phyloP scores from a whole-genome alignment of 1,140 invertebrate genomes.

The Drosophila ironensis region DNA sequence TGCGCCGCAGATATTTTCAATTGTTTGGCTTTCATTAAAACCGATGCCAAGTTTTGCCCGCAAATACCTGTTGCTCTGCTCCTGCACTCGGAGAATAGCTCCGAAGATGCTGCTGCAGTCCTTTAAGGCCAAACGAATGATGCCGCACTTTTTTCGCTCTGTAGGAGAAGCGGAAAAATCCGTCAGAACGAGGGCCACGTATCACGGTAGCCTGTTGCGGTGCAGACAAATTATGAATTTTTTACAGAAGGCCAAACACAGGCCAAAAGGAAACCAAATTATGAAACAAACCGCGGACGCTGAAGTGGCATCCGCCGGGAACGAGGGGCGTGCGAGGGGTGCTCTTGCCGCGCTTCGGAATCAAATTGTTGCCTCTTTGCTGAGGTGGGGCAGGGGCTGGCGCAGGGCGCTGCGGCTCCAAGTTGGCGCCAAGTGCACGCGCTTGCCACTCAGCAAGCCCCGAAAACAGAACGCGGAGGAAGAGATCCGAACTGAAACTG shows the following conservation, averaged over 20 bases:
- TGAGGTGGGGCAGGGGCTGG: conserved; percentile 16
- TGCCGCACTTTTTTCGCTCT: background rate
- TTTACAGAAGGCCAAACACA: conserved; percentile 21
- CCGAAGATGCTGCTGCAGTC: too few species aligned
- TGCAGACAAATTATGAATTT: conserved; percentile 68
- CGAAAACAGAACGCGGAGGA: conserved; percentile 6
- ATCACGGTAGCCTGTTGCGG: conserved; percentile 53
- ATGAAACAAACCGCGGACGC: conserved; percentile 49
- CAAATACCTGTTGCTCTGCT: conserved; percentile 29
- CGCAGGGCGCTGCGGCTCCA: conserved; percentile 42
- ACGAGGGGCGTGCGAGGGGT: background rate
- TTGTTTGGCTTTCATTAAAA: conserved; percentile 29
- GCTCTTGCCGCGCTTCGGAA: conserved; percentile 15
- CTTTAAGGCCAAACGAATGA: background rate
- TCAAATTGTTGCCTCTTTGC: conserved; percentile 36
- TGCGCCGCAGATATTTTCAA: conserved; percentile 11
- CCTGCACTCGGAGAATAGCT: background rate
- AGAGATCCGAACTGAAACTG: conserved; percentile 7
- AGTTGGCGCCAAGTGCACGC: conserved; percentile 66
- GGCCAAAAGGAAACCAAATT: conserved; percentile 44
- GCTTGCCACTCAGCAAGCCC: conserved; percentile 43
- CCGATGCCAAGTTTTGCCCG: conserved; percentile 18
- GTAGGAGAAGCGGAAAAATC: conserved; percentile 1
- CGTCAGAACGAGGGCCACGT: conserved; percentile 40
- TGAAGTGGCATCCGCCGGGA: conserved; percentile 23